phyloP scores from a whole-genome alignment of 2,797 vertebrate species.

The Semotilus atromaculatus region DNA sequence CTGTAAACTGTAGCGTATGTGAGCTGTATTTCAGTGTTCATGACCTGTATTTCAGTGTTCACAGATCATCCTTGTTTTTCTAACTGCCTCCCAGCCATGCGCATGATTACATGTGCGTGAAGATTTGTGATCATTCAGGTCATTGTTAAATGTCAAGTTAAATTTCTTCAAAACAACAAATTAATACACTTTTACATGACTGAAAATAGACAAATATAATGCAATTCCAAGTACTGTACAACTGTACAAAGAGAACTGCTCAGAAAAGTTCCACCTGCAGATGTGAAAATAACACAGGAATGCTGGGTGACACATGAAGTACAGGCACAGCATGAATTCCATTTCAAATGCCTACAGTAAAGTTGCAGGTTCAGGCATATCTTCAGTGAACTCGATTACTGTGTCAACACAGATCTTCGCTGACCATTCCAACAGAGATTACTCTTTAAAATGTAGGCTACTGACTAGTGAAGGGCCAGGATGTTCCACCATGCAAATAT shows the following conservation, averaged over 20 bases:
- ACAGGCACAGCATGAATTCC: slow-evolving; percentile 7
- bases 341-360: slow-evolving; percentile 13
- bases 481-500: background rate
- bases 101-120: slow-evolving; percentile 13
- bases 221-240: slow-evolving; percentile 58
- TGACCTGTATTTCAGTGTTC: slow-evolving; percentile 74
- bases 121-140: background rate
- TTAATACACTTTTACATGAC: background rate
- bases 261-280: slow-evolving; percentile 12
- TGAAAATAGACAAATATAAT: background rate
- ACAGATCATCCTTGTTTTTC: slow-evolving; percentile 62
- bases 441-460: background rate
- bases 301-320: background rate
- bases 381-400: slow-evolving; percentile 5
- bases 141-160: slow-evolving; percentile 1
- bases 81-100: background rate
- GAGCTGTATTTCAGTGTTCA: slow-evolving; percentile 68
- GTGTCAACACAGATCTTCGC: background rate
- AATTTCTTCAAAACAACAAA: background rate
- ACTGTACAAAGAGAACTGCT: background rate
- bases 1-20: slow-evolving; percentile 70
- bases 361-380: slow-evolving; percentile 15
- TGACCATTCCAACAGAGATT: slow-evolving; percentile 9
- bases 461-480: background rate
- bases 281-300: slow-evolving; percentile 10